phyloP scores from a whole-genome alignment of 2,888 invertebrate species.

The Automeris io region DNA sequence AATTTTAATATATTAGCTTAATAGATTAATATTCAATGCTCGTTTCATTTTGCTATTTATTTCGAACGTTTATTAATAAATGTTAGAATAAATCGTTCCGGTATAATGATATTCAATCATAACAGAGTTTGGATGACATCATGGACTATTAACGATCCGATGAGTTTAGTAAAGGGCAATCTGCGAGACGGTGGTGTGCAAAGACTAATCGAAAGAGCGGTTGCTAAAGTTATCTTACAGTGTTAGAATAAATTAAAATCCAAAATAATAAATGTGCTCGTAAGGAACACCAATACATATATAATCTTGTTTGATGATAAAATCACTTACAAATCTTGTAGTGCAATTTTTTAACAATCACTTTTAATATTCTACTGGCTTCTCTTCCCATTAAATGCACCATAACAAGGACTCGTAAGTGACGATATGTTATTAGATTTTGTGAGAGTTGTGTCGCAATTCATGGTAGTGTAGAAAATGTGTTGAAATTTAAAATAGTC shows the following conservation, averaged over 20 bases:
- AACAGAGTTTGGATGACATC: not conserved
- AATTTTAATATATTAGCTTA: too few relatives aligned
- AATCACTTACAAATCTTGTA: not conserved
- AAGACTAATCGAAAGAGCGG: constrained; percentile 1
- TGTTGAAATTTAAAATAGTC: not conserved
- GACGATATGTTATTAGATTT: not conserved
- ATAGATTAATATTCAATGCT: too few relatives aligned
- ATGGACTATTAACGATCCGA: not conserved
- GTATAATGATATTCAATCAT: not conserved
- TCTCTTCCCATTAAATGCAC: too few relatives aligned
- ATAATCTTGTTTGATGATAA: not conserved
- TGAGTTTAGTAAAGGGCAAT: constrained; percentile 1
- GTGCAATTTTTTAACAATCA: too few relatives aligned
- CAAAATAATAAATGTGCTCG: not conserved
- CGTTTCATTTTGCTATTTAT: too few relatives aligned
- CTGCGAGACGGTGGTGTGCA: not conserved
- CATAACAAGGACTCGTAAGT: too few relatives aligned
- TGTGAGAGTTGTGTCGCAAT: not conserved
- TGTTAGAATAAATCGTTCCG: not conserved
- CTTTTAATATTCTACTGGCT: too few relatives aligned
- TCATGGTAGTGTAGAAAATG: not conserved
- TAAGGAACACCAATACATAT: too few relatives aligned
- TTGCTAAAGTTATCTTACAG: not conserved
- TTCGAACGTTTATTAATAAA: not conserved
- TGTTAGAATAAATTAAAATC: not conserved